Evolutionary conservation across 2,113 vertebrate species (phyloP), one percentile per base, ranked within the genome.

Genomic region (Pseudopodoces humilis): DNA sequence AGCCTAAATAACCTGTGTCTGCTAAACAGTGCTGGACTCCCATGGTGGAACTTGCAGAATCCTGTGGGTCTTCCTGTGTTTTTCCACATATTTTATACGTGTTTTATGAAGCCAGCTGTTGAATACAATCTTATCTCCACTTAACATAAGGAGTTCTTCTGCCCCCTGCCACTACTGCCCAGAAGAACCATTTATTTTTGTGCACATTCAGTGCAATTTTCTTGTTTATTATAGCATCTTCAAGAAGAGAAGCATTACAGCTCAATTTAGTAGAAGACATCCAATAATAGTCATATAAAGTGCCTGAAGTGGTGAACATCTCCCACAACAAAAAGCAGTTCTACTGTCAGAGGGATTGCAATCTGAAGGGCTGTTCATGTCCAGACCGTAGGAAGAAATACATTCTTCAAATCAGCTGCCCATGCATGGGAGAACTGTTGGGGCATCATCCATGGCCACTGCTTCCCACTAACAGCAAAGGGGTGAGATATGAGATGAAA

Each of bases 21-120:
- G 43, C 76, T 85, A 77, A 75, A 67, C 24, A 82, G 2, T 35
- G 10, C 11, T 84, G 77, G 83, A 65, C 56, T 92, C 77, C 92
- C 67, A 59, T 44, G 41, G 91, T 84, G 78, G 69, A 74, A 83
- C 31, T 86, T 63, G 49, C n/a, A 46, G 90, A 83, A 94, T 94
- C 69, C 70, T 92, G 22, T 85, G 56, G 22, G 76, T 91, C 81
- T 87, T 94, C 24, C n/a, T 41, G 22, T 37, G 44, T 41, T 95
- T 89, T 82, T 59, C 30, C 52, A 28, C 56, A 70, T 72, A 86
- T 96, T 95, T 95, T 86, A 82, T 86, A 81, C 0, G 7, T 70
- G 22, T 19, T 77, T 92, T 83, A 88, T 92, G 83, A 88, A 94
- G 83, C 79, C 93, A 96, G 77, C 80, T 96, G 80, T 74, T 95